phyloP scores from a whole-genome alignment of 2,888 invertebrate species.

The Drosophila kokeensis region DNA sequence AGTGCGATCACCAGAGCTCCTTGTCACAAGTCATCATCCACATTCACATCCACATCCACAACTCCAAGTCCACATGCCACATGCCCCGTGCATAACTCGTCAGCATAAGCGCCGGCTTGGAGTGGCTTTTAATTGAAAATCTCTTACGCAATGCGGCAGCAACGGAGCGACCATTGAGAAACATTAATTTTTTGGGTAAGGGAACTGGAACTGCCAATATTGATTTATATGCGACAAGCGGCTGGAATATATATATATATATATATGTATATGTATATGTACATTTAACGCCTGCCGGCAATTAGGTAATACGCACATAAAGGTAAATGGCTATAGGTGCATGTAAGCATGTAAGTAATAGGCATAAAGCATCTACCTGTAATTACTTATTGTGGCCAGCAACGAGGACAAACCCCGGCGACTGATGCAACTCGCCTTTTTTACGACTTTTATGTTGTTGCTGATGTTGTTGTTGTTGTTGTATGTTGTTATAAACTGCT shows the following conservation, averaged over 20 bases:
- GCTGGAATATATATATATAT: constrained; percentile 33
- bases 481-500: constrained; percentile 28
- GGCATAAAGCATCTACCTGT: constrained; percentile 36
- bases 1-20: constrained; percentile 23
- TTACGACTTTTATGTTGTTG: constrained; percentile 31
- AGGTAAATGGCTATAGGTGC: constrained; percentile 59
- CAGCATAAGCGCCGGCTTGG: constrained; percentile 15
- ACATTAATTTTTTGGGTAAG: constrained; percentile 33
- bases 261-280: constrained; percentile 2
- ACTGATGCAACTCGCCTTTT: constrained; percentile 42
- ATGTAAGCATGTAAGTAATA: constrained; percentile 18
- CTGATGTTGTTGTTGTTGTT: constrained; percentile 5
- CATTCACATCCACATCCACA: constrained; percentile 8
- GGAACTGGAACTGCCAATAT: constrained; percentile 65
- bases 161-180: constrained; percentile 11
- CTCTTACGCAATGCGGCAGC: constrained; percentile 63
- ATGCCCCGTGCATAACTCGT: constrained; percentile 10
- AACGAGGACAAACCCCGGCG: constrained; percentile 37
- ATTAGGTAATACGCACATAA: constrained; percentile 65
- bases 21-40: constrained; percentile 32
- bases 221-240: constrained; percentile 54
- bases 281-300: constrained; percentile 61
- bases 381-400: constrained; percentile 56
- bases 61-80: background rate
- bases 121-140: constrained; percentile 64